Evolutionary conservation across 2,888 invertebrate genomes (phyloP).

Genomic region (Ectemnius continuus): DNA sequence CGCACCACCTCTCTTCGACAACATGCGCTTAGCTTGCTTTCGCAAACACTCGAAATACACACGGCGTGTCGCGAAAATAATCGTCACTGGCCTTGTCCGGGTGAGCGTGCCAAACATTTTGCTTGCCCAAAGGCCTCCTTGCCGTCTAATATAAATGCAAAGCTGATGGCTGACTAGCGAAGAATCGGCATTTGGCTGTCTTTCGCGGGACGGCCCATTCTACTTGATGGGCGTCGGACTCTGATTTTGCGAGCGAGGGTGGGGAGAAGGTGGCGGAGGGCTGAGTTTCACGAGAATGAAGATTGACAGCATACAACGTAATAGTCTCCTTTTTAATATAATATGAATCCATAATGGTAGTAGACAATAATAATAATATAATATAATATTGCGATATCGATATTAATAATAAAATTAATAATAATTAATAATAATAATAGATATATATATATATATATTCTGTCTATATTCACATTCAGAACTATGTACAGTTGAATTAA

Average conservation of each 20-base stretch:
- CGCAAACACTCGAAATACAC: constrained; percentile 20
- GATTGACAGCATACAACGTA: constrained; percentile 68
- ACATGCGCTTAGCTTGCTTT: not conserved
- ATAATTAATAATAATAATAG: constrained; percentile 68
- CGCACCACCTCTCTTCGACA: constrained; percentile 3
- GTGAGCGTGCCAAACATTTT: no score
- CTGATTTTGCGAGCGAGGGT: not conserved
- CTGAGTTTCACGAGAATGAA: constrained; percentile 34
- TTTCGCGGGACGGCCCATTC: no score
- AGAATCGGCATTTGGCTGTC: no score
- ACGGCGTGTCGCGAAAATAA: constrained; percentile 8
- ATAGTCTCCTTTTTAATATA: constrained; percentile 77
- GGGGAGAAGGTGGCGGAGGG: no score
- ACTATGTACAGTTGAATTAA: constrained; percentile 76
- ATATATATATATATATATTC: constrained; percentile 43
- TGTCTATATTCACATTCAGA: constrained; percentile 78
- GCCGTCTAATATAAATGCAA: no score
- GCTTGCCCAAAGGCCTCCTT: no score
- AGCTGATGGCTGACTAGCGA: no score
- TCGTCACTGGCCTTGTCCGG: constrained; percentile 8
- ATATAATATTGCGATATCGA: constrained; percentile 50
- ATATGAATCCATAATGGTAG: constrained; percentile 76
- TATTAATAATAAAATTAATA: constrained; percentile 69
- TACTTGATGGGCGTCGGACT: no score
- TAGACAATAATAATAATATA: constrained; percentile 75